Conservation (phyloP, 2,797 vertebrate genomes). For the Propithecus perrieri region DNA sequence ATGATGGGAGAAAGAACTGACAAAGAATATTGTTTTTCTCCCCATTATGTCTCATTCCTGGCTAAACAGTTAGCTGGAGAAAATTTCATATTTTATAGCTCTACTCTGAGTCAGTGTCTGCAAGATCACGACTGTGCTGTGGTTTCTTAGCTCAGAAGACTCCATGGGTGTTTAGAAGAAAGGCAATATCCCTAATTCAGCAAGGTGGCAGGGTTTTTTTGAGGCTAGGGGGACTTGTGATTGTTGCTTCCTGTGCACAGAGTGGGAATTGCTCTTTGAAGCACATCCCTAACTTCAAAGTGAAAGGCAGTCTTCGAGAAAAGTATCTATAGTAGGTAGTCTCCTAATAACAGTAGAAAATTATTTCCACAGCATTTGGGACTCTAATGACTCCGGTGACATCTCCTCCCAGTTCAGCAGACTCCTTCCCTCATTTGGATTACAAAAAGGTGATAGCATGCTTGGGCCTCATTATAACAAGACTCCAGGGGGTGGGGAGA, state of each 20-base stretch:
- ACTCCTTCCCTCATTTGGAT: slow-evolving; percentile 70
- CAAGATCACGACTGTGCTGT: neutral
- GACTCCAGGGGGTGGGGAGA: slow-evolving; percentile 73
- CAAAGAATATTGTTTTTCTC: neutral
- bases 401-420: slow-evolving; percentile 80
- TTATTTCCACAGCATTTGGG: slow-evolving; percentile 65
- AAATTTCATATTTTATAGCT: slow-evolving; percentile 2
- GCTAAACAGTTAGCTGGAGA: slow-evolving; percentile 8
- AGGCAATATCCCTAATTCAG: neutral
- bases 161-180: neutral
- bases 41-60: neutral
- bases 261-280: slow-evolving; percentile 30
- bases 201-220: neutral
- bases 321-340: slow-evolving; percentile 23
- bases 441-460: slow-evolving; percentile 80
- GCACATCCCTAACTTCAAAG: slow-evolving; percentile 23
- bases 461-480: slow-evolving; percentile 80
- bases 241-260: neutral
- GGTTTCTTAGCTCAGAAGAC: neutral
- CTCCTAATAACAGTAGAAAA: slow-evolving; percentile 57
- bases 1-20: neutral
- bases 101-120: neutral
- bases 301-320: slow-evolving; percentile 65
- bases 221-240: neutral
- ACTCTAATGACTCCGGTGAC: slow-evolving; percentile 71